These are phyloP conservation scores for Oncorhynchus nerka DNA, from an alignment of 2,113 vertebrate genomes.

Conservation along the genomic window DNA sequence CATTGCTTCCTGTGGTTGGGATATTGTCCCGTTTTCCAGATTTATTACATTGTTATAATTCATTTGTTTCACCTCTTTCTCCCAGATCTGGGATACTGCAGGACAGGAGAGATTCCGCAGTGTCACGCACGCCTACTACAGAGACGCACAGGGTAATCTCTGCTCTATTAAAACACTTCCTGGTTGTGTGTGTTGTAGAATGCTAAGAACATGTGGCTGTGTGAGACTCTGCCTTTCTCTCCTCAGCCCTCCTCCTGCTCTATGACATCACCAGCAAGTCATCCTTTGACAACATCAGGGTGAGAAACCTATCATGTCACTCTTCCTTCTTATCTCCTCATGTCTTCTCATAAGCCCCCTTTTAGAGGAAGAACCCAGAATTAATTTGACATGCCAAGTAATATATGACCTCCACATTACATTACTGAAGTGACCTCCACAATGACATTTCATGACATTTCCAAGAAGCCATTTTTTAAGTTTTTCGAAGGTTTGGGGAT, in stretches of 20 bases:
- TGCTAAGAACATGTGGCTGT: neutral
- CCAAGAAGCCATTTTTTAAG: too few relatives aligned
- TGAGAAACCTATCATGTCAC: constrained; percentile 63
- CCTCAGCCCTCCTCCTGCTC: constrained; percentile 89
- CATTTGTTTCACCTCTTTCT: constrained; percentile 7
- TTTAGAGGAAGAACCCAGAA: constrained; percentile 16
- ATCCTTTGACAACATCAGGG: constrained; percentile 96
- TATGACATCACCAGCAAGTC: constrained; percentile 95
- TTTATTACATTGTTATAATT: too few relatives aligned
- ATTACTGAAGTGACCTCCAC: too few relatives aligned
- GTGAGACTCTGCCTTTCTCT: constrained; percentile 28
- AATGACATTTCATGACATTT: too few relatives aligned
- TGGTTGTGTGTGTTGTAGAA: neutral
- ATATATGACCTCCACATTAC: neutral
- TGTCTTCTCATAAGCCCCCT: constrained; percentile 22
- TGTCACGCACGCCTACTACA: constrained; percentile 96
- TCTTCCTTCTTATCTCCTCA: neutral
- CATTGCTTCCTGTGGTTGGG: neutral
- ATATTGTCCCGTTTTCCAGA: neutral
- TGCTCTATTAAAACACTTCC: constrained; percentile 33
- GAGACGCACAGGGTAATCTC: constrained; percentile 92
- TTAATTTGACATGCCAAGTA: constrained; percentile 43
- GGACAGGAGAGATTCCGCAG: constrained; percentile 98
- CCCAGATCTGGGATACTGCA: constrained; percentile 97
- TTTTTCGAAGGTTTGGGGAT: neutral